Percentiles rank a stretch among this genome's conserved stretches.
Evolutionary conservation across 37 sponge, comb jelly and placozoan species (phyloP).

Genomic region (Beroe ovata): DNA sequence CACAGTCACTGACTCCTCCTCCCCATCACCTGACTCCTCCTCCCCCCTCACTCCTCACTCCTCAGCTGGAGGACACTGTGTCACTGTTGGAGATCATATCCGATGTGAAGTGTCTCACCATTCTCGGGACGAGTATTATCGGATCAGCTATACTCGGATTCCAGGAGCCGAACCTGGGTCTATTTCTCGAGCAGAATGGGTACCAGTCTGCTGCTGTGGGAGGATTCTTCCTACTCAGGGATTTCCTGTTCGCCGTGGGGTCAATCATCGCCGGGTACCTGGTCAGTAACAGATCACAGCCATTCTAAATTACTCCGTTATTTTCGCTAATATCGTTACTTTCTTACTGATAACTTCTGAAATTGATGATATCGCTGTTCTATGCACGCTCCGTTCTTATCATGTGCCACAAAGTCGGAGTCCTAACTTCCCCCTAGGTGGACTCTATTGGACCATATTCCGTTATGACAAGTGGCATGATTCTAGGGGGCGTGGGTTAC

Average conservation of each 20-base stretch:
- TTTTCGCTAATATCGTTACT: too few relatives aligned
- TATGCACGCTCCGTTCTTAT: too few relatives aligned
- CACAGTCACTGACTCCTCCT: too few relatives aligned
- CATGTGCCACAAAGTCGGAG: too few relatives aligned
- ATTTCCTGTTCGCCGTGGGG: constrained; percentile 40
- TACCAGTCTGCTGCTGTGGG: neutral
- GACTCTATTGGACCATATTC: constrained; percentile 55
- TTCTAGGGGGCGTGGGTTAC: constrained; percentile 1
- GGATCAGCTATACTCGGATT: constrained; percentile 43
- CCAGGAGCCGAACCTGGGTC: constrained; percentile 43
- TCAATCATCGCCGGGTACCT: constrained; percentile 38
- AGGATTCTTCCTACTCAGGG: constrained; percentile 49
- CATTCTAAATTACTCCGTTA: too few relatives aligned
- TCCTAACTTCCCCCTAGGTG: constrained; percentile 12
- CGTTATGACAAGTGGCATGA: constrained; percentile 5
- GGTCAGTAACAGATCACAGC: too few relatives aligned
- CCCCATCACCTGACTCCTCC: too few relatives aligned
- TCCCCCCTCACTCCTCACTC: too few relatives aligned
- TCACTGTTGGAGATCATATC: neutral
- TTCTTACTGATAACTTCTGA: too few relatives aligned
- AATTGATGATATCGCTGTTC: too few relatives aligned
- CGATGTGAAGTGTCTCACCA: constrained; percentile 9
- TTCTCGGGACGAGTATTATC: constrained; percentile 14
- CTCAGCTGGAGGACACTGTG: constrained; percentile 16
- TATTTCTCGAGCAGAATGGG: constrained; percentile 18